Evolutionary conservation across 2,797 vertebrate genomes (phyloP).

Genomic region (Siniperca obscura): DNA sequence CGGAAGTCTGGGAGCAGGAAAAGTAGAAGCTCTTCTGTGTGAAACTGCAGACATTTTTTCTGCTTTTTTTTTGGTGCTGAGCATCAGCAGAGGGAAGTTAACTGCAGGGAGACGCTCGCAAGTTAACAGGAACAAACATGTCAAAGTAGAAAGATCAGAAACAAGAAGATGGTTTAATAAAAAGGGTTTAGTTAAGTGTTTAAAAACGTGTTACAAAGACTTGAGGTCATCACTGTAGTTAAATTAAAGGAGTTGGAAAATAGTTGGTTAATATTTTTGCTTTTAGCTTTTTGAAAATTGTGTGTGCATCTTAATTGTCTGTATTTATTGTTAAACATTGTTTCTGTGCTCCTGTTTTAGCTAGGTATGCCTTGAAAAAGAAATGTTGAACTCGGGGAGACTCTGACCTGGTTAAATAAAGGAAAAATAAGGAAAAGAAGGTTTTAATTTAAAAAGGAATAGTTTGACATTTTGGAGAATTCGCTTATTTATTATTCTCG

Average conservation of each 20-base stretch:
- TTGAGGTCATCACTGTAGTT: neutral
- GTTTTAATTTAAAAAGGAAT: neutral
- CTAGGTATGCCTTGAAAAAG: neutral
- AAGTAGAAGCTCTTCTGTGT: neutral
- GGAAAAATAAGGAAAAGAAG: neutral
- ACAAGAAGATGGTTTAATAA: neutral
- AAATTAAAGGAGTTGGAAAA: neutral
- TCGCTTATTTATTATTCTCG: neutral
- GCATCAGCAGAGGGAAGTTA: neutral
- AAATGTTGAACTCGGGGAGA: neutral
- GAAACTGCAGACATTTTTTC: neutral
- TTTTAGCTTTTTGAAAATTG: neutral
- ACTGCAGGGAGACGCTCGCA: neutral
- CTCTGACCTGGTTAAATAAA: neutral
- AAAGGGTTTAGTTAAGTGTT: neutral
- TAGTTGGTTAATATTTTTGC: no score
- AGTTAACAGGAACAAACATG: neutral
- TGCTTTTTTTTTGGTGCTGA: conserved; percentile 35
- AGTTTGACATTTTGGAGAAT: neutral
- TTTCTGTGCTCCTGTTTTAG: neutral
- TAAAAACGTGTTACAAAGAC: neutral
- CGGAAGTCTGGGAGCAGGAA: neutral
- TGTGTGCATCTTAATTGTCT: neutral
- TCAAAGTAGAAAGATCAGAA: neutral
- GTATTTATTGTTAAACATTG: neutral